phyloP scores from a whole-genome alignment of 1,140 invertebrate species.

The Bilobella aurantiaca region DNA sequence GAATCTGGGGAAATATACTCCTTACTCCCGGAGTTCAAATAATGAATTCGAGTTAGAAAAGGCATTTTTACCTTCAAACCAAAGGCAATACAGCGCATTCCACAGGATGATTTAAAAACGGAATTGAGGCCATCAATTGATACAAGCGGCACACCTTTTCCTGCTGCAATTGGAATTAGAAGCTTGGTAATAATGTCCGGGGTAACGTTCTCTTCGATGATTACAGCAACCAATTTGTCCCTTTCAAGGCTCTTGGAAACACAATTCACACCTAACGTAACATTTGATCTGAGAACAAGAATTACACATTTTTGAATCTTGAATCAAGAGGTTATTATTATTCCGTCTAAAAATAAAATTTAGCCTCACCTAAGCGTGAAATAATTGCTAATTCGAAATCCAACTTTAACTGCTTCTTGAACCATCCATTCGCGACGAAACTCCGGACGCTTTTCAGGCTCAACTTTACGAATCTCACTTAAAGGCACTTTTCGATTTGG shows the following conservation, averaged over 20 bases:
- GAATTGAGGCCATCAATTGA: slow-evolving; percentile 22
- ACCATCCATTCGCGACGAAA: slow-evolving; percentile 18
- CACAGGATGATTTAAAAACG: slow-evolving; percentile 7
- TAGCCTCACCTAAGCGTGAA: slow-evolving; percentile 6
- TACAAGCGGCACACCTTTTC: slow-evolving; percentile 26
- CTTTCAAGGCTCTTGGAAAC: slow-evolving; percentile 23
- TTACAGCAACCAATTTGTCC: slow-evolving; percentile 19
- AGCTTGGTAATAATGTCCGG: slow-evolving; percentile 33
- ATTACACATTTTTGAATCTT: background rate
- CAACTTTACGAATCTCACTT: slow-evolving; percentile 16
- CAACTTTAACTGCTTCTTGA: slow-evolving; percentile 7
- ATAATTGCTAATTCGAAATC: slow-evolving; percentile 17
- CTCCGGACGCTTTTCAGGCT: slow-evolving; percentile 8
- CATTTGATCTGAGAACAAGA: slow-evolving; percentile 10
- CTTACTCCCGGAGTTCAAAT: background rate
- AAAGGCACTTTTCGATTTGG: slow-evolving; percentile 17
- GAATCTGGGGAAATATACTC: background rate
- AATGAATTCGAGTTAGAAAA: background rate
- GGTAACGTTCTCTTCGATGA: slow-evolving; percentile 32
- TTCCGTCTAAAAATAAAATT: too few species aligned
- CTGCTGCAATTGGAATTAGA: slow-evolving; percentile 25
- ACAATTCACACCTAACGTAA: slow-evolving; percentile 31
- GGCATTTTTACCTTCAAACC: slow-evolving; percentile 30
- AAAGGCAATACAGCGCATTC: slow-evolving; percentile 30
- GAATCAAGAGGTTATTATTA: background rate